Evolutionary conservation across 2,797 vertebrate species (phyloP), one percentile per base, ranked within the genome.

Genomic region (Parambassis ranga): DNA sequence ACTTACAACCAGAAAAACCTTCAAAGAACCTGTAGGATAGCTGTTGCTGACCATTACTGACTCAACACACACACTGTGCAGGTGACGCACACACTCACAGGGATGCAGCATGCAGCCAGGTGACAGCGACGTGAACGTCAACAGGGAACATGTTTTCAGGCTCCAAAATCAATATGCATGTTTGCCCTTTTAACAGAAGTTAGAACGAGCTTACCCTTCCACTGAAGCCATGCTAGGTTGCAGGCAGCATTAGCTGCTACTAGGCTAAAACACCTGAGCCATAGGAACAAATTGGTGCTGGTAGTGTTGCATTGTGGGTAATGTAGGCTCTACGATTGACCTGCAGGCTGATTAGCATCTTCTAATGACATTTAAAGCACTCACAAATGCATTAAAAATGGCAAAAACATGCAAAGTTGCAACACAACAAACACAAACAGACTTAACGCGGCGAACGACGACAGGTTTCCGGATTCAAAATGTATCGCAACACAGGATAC

Each of bases 401-500:
- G 18, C 2, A 42, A 39, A 73, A 72, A 71, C 35, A 69, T 74
- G 46, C 51, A 53, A 79, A 66, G 44, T 7, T n/a, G 28, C 32
- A 24, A 27, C 28, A 18, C 37, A 62, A 24, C 52, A 62, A 38
- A 66, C 43, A 71, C 16, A 83, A 52, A 77, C 53, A 65, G 28
- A 63, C 37, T 7, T 36, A 56, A n/a, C n/a, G n/a, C n/a, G n/a
- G n/a, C 5, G 48, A 30, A 66, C 27, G 10, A 67, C 50, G 38
- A 15, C 20, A 16, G 18, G 19, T 38, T 48, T 64, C 63, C 32
- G 62, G 79, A 46, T 90, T 89, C 42, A 83, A 84, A 82, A 90
- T 87, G 87, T 86, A 89, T 89, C 77, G 0, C 1, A 42, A 37
- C 4, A 20, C 44, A 3, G 41, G 82, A 86, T 85, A 82, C 87